These are phyloP conservation scores for Diabrotica virgifera DNA, from an alignment of 1,140 invertebrate genomes.

Conservation along the genomic window DNA sequence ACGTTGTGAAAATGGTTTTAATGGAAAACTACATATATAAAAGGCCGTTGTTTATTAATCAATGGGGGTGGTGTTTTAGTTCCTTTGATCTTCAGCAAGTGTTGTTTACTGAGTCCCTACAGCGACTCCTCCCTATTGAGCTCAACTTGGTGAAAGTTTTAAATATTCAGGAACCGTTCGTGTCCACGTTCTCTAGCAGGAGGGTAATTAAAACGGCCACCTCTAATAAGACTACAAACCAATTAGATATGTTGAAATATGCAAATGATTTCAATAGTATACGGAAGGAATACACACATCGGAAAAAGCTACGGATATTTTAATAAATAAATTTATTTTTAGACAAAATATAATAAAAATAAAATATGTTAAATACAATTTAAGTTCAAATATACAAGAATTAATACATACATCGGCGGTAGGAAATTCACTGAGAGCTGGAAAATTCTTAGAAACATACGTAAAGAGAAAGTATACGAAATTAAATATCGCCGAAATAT, in stretches of 20 bases:
- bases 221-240: constrained; percentile 6
- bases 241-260: constrained; percentile 7
- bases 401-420: no score
- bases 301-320: no score
- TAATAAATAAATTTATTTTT: no score
- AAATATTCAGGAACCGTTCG: constrained; percentile 28
- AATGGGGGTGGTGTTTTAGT: constrained; percentile 21
- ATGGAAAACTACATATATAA: constrained; percentile 8
- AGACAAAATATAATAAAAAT: no score
- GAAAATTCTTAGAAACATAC: no score
- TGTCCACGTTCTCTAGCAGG: constrained; percentile 22
- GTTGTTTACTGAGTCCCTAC: constrained; percentile 21
- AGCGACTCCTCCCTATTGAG: constrained; percentile 18
- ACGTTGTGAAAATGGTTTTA: not conserved
- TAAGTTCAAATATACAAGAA: no score
- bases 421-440: no score
- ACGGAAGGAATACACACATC: no score
- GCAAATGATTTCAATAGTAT: not conserved
- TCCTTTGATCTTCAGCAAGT: constrained; percentile 26
- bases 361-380: no score
- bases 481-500: no score
- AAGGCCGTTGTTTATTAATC: constrained; percentile 26
- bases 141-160: constrained; percentile 29
- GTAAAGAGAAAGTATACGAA: no score
- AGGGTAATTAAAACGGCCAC: constrained; percentile 24